Evolutionary conservation across 2,113 vertebrate genomes (phyloP).

Genomic region (Amblyopsis rosae): DNA sequence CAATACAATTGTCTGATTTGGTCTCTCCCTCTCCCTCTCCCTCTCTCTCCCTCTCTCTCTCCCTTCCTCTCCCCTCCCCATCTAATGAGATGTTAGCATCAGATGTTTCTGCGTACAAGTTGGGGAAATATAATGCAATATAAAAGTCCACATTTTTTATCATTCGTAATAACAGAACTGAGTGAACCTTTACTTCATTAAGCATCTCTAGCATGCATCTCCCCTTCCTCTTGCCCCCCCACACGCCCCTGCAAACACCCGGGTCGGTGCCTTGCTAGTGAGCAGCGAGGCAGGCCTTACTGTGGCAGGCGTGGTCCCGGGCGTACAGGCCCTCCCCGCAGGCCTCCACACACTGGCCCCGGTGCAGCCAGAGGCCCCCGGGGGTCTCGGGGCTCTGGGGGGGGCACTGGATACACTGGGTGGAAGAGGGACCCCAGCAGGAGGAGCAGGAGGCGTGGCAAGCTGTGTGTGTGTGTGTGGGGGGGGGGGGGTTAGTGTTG

Average conservation of each 20-base stretch:
- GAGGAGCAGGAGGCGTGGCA: slow-evolving; percentile 85
- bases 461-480: slow-evolving; percentile 65
- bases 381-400: not conserved
- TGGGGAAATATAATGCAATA: too few species aligned
- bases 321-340: slow-evolving; percentile 87
- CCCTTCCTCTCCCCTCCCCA: not conserved
- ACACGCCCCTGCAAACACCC: too few species aligned
- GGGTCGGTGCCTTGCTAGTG: too few species aligned
- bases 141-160: too few species aligned
- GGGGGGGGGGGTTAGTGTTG: not conserved
- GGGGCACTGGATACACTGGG: slow-evolving; percentile 82
- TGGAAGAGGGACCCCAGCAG: slow-evolving; percentile 81
- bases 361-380: slow-evolving; percentile 66
- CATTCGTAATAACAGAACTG: too few species aligned
- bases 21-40: not conserved
- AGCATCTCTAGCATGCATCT: too few species aligned
- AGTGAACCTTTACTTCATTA: too few species aligned
- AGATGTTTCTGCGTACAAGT: not conserved
- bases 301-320: slow-evolving; percentile 79
- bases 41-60: not conserved
- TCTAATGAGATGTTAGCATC: not conserved
- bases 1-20: not conserved
- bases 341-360: slow-evolving; percentile 81
- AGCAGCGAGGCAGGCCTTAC: slow-evolving; percentile 65
- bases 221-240: too few species aligned